Conservation (phyloP, 2,797 vertebrate species). For the Melanotaenia trifasciata region DNA sequence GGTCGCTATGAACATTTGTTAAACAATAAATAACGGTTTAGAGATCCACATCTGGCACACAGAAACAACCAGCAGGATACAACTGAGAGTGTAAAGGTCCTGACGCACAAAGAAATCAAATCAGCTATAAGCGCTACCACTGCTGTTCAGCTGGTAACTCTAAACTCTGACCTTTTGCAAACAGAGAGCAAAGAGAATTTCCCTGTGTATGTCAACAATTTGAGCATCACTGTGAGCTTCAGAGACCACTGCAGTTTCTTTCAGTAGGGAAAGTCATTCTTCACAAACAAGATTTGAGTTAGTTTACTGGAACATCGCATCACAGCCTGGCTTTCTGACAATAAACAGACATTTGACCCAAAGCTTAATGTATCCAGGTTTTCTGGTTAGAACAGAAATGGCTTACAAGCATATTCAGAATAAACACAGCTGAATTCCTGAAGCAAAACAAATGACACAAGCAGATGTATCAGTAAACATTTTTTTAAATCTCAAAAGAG, state of each 20-base stretch:
- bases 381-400: slow-evolving; percentile 71
- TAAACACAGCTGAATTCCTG: slow-evolving; percentile 74
- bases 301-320: slow-evolving; percentile 63
- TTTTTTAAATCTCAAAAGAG: slow-evolving; percentile 47
- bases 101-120: slow-evolving; percentile 33
- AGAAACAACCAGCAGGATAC: background rate
- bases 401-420: slow-evolving; percentile 41
- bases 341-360: slow-evolving; percentile 63
- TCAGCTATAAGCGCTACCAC: slow-evolving; percentile 21
- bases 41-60: background rate
- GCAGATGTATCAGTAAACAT: slow-evolving; percentile 69
- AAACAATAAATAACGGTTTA: background rate
- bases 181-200: slow-evolving; percentile 38
- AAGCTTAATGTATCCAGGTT: slow-evolving; percentile 47
- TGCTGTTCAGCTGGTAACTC: slow-evolving; percentile 32
- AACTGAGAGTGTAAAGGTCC: background rate
- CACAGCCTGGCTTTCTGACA: slow-evolving; percentile 47
- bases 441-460: slow-evolving; percentile 67
- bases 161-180: slow-evolving; percentile 44
- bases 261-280: slow-evolving; percentile 51
- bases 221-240: slow-evolving; percentile 33
- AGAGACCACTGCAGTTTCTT: slow-evolving; percentile 50
- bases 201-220: slow-evolving; percentile 51
- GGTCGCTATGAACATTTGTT: background rate
- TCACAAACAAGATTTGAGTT: slow-evolving; percentile 40